Conservation (phyloP, 2,888 invertebrate species). For the Stenichneumon culpator region DNA sequence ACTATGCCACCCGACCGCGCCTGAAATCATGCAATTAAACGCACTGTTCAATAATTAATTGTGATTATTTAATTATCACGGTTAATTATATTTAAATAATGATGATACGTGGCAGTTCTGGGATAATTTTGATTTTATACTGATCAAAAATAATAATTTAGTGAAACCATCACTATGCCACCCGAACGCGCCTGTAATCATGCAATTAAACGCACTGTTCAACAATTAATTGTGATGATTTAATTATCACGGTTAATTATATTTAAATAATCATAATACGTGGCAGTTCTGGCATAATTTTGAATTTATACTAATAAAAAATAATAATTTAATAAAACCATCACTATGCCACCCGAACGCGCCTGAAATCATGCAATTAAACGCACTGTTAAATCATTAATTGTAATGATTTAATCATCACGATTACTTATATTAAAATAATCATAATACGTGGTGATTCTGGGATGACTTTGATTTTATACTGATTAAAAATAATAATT, state of each 20-base stretch:
- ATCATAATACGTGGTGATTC: neutral
- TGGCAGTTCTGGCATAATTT: neutral
- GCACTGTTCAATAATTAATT: conserved; percentile 18
- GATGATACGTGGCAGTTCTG: neutral
- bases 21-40: conserved; percentile 81
- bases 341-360: conserved; percentile 87
- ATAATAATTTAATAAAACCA: too few species aligned
- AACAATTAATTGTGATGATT: conserved; percentile 17
- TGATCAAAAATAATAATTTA: neutral
- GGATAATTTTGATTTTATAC: neutral
- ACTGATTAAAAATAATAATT: neutral
- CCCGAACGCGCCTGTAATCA: conserved; percentile 69
- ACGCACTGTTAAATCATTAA: conserved; percentile 4
- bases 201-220: conserved; percentile 43
- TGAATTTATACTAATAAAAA: neutral
- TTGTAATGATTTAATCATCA: neutral
- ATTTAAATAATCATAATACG: neutral
- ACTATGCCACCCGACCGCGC: conserved; percentile 88
- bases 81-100: neutral
- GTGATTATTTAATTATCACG: neutral
- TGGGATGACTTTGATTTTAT: neutral
- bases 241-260: neutral
- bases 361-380: conserved; percentile 84
- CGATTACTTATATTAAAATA: neutral
- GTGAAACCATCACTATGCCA: neutral